Percentiles rank a stretch among this genome's conserved stretches.
phyloP scores from a whole-genome alignment of 2,888 invertebrate genomes.

The Amiota minor region DNA sequence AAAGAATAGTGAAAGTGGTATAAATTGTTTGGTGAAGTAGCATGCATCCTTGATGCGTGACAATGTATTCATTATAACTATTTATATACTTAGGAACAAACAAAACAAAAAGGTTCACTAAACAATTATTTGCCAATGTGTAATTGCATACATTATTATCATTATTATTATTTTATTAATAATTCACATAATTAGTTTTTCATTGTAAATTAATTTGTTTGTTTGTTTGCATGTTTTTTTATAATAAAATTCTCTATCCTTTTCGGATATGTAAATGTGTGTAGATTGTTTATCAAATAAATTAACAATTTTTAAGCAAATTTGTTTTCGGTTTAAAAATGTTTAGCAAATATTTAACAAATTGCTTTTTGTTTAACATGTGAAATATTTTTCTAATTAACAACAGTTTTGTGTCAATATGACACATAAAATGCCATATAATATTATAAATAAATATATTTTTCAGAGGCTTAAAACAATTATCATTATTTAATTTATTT shows the following conservation, averaged over 20 bases:
- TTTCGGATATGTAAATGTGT: not conserved
- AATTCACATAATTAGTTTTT: slow-evolving; percentile 20
- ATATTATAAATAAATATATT: not conserved
- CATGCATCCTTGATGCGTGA: not conserved
- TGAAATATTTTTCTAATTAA: slow-evolving; percentile 14
- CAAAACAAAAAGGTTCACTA: too few species aligned
- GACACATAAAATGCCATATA: not conserved
- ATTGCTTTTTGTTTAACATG: not conserved
- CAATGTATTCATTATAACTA: not conserved
- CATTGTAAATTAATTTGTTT: slow-evolving; percentile 23
- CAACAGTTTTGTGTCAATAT: slow-evolving; percentile 9
- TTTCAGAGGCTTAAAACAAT: too few species aligned
- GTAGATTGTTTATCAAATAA: not conserved
- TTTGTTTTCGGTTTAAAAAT: not conserved
- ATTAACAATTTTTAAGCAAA: not conserved
- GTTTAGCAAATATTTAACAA: slow-evolving; percentile 5
- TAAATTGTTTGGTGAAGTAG: not conserved
- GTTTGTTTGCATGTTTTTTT: not conserved
- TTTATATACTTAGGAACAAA: not conserved
- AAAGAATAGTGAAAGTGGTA: too few species aligned
- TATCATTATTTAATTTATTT: too few species aligned
- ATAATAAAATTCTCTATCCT: not conserved
- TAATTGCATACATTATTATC: slow-evolving; percentile 9
- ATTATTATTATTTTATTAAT: slow-evolving; percentile 6
- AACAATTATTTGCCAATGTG: slow-evolving; percentile 6